phyloP scores from a whole-genome alignment of 1,140 invertebrate genomes.

The Pachypeltis micranthus region DNA sequence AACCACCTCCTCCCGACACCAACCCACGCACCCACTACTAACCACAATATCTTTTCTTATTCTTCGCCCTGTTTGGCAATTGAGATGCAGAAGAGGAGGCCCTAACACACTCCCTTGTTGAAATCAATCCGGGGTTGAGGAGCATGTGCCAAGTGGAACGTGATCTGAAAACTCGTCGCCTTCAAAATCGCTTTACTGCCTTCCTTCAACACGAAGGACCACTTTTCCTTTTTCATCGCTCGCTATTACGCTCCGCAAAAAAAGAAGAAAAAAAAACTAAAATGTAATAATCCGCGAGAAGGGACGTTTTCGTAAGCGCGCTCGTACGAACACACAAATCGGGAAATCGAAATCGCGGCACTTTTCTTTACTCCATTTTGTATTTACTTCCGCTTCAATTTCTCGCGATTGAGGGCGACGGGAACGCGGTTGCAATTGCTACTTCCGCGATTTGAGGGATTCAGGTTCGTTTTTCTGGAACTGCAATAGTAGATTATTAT shows the following conservation, averaged over 20 bases:
- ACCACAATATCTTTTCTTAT: background rate
- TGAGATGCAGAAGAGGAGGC: slow-evolving; percentile 1
- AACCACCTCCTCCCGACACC: background rate
- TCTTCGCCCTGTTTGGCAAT: background rate
- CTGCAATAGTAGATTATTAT: no score
- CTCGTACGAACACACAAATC: no score
- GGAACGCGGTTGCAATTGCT: no score
- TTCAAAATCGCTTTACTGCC: slow-evolving; percentile 4
- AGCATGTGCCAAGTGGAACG: slow-evolving; percentile 9
- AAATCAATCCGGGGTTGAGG: slow-evolving; percentile 7
- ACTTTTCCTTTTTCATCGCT: background rate
- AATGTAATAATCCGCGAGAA: no score
- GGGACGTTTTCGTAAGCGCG: no score
- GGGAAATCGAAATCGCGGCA: no score
- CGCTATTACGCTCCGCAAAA: background rate
- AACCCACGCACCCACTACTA: background rate
- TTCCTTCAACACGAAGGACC: slow-evolving; percentile 1
- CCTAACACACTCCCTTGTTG: slow-evolving; percentile 2
- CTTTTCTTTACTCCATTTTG: no score
- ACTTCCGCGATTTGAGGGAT: no score
- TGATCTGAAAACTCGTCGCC: background rate
- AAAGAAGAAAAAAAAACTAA: background rate
- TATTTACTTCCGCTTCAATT: no score
- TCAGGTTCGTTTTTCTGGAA: no score
- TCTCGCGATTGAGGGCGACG: no score